Conservation (phyloP, 2,888 invertebrate genomes). For the Papilio demoleus region DNA sequence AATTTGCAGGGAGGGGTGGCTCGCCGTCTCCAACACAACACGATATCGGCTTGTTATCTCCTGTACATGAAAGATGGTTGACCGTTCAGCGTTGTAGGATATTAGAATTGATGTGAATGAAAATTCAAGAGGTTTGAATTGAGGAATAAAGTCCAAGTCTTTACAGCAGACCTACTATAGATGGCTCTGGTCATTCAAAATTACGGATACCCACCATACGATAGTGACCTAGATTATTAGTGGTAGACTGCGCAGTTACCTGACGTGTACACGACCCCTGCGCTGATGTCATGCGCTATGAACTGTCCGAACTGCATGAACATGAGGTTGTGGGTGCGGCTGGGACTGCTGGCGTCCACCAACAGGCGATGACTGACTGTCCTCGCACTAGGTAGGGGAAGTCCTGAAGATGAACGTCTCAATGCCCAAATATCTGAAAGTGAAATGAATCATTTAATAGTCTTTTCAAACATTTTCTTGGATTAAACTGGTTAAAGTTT, state of each 20-base stretch:
- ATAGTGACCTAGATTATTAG: too few species aligned
- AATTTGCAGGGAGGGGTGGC: slow-evolving; percentile 72
- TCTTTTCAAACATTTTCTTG: too few species aligned
- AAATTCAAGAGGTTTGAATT: too few species aligned
- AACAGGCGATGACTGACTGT: slow-evolving; percentile 86
- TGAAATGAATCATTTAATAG: background rate
- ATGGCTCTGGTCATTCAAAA: too few species aligned
- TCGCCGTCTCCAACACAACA: slow-evolving; percentile 87
- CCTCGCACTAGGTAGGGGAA: slow-evolving; percentile 86
- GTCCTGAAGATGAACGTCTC: slow-evolving; percentile 70
- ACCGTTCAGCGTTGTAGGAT: background rate
- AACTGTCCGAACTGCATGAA: slow-evolving; percentile 93
- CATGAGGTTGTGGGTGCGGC: slow-evolving; percentile 85
- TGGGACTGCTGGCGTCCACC: slow-evolving; percentile 83
- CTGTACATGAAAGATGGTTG: slow-evolving; percentile 60
- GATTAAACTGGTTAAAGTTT: too few species aligned
- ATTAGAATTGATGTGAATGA: background rate
- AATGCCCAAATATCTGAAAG: slow-evolving; percentile 77
- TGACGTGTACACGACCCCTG: slow-evolving; percentile 87
- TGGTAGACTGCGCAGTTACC: slow-evolving; percentile 85
- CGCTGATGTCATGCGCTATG: slow-evolving; percentile 88
- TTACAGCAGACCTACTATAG: too few species aligned
- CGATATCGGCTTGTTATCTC: slow-evolving; percentile 87
- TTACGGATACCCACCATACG: too few species aligned
- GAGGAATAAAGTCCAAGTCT: too few species aligned